Conservation (phyloP, 2,113 vertebrate species). For the Apodemus speciosus region DNA sequence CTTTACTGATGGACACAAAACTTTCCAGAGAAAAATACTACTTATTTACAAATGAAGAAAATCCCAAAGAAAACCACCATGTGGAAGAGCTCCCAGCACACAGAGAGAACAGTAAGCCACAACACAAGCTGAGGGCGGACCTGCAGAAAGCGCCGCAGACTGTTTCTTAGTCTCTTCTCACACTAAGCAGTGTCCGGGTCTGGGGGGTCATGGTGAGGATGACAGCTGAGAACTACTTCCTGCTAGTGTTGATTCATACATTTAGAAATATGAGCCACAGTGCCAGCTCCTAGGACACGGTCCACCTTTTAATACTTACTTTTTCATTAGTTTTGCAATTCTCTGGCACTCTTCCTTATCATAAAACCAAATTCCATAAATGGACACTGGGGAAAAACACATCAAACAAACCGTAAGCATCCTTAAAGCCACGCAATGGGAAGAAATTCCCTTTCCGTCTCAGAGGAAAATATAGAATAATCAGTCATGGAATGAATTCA, state of each 20-base stretch:
- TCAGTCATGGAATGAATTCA: background rate
- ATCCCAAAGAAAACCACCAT: slow-evolving; percentile 24
- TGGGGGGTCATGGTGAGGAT: background rate
- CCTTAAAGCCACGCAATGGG: slow-evolving; percentile 66
- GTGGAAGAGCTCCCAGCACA: background rate
- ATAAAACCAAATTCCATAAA: slow-evolving; percentile 99
- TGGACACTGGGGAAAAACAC: slow-evolving; percentile 91
- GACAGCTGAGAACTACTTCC: background rate
- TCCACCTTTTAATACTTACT: slow-evolving; percentile 88
- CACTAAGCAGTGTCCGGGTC: background rate
- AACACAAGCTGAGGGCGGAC: background rate
- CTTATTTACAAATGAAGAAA: slow-evolving; percentile 48
- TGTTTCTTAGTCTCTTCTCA: background rate
- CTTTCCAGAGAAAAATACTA: slow-evolving; percentile 56
- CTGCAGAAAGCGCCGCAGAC: background rate
- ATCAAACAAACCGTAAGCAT: slow-evolving; percentile 77
- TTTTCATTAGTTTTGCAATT: slow-evolving; percentile 95
- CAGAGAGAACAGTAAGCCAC: background rate
- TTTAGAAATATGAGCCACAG: slow-evolving; percentile 59
- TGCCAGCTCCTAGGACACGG: slow-evolving; percentile 21
- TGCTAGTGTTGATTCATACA: slow-evolving; percentile 45
- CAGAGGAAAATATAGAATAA: background rate
- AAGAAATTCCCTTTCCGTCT: background rate
- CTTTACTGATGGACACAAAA: background rate
- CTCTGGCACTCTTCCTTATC: slow-evolving; percentile 97